A percentile compares a stretch with the other conserved stretches of the same genome.
These are phyloP conservation scores for Gopherus flavomarginatus DNA, from an alignment of 2,113 vertebrate genomes.

Conservation along the genomic window DNA sequence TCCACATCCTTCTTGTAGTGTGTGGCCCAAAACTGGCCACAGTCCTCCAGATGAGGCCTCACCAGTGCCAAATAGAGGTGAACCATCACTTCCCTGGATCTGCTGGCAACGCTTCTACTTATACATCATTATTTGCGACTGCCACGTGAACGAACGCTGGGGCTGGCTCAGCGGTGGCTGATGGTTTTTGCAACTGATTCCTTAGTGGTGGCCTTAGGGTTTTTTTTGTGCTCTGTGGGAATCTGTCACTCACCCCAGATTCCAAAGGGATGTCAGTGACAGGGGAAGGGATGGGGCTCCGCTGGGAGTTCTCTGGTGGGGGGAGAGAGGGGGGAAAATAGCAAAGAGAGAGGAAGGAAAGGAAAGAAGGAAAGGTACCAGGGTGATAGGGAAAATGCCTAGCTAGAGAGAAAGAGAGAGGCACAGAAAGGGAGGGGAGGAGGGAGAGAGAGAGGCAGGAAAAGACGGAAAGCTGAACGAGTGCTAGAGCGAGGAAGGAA, in stretches of 20 bases:
- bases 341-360: neutral
- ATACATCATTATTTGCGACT: no score
- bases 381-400: neutral
- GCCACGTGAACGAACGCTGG: neutral
- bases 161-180: neutral
- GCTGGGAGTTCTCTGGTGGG: neutral
- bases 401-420: no score
- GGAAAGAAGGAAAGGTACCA: neutral
- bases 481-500: no score
- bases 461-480: no score
- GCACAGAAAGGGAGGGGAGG: no score
- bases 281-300: neutral
- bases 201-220: neutral
- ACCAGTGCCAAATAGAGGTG: no score
- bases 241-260: neutral
- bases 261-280: neutral
- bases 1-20: no score
- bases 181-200: neutral
- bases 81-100: no score
- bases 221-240: neutral
- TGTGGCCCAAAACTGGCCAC: no score
- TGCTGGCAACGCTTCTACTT: no score
- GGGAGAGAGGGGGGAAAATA: neutral
- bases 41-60: no score
- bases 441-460: no score